phyloP scores from a whole-genome alignment of 2,888 invertebrate genomes.

The Linnaemya tessellans region DNA sequence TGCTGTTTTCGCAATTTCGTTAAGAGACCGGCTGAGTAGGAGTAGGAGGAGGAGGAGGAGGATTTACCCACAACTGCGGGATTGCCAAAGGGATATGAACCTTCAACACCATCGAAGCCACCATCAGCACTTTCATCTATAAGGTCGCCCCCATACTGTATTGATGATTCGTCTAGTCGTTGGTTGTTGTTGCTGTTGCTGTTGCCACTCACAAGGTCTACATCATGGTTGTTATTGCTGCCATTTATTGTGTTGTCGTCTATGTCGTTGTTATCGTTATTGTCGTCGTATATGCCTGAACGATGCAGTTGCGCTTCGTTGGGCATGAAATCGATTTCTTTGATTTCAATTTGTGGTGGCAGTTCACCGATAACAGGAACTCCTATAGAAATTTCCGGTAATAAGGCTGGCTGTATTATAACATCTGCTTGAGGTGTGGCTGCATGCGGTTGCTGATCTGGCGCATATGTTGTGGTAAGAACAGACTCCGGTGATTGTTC shows the following conservation, averaged over 20 bases:
- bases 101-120: slow-evolving; percentile 80
- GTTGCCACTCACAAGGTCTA: slow-evolving; percentile 46
- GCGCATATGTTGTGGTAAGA: slow-evolving; percentile 68
- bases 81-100: slow-evolving; percentile 82
- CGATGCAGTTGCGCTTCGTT: slow-evolving; percentile 75
- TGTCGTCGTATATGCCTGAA: slow-evolving; percentile 73
- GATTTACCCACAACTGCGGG: slow-evolving; percentile 65
- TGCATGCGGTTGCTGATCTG: slow-evolving; percentile 59
- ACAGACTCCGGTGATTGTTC: slow-evolving; percentile 77
- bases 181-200: slow-evolving; percentile 73
- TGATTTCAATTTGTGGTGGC: slow-evolving; percentile 83
- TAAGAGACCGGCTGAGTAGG: slow-evolving; percentile 63
- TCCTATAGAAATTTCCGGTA: slow-evolving; percentile 83
- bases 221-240: slow-evolving; percentile 50
- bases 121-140: slow-evolving; percentile 80
- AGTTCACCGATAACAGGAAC: slow-evolving; percentile 83
- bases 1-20: slow-evolving; percentile 63
- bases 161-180: slow-evolving; percentile 79
- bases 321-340: slow-evolving; percentile 83
- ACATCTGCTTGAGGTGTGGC: slow-evolving; percentile 77
- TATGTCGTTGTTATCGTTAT: slow-evolving; percentile 74
- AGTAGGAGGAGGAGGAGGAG: slow-evolving; percentile 28
- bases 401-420: slow-evolving; percentile 82
- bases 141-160: slow-evolving; percentile 82
- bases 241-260: slow-evolving; percentile 53